Evolutionary conservation across 2,113 vertebrate species (phyloP).

Genomic region (Sinocyclocheilus grahami): DNA sequence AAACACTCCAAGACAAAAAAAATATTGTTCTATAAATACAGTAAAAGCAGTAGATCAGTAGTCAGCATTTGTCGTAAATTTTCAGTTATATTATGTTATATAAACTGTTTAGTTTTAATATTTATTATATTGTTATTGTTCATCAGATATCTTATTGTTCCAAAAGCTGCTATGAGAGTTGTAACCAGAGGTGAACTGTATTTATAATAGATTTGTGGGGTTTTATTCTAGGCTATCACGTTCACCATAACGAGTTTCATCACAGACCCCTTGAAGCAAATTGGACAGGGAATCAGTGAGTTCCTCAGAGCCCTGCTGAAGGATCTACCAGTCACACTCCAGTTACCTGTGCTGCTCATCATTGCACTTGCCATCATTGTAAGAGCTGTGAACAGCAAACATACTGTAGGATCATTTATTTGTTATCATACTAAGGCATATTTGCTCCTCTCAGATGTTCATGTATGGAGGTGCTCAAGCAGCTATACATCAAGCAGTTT

Average conservation of each 20-base stretch:
- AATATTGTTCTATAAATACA: too few relatives aligned
- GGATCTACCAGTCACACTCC: constrained; percentile 86
- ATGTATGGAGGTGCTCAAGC: constrained; percentile 67
- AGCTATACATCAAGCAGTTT: constrained; percentile 68
- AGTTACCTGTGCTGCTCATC: constrained; percentile 83
- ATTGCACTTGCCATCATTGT: constrained; percentile 79
- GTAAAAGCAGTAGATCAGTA: too few relatives aligned
- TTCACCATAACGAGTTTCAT: constrained; percentile 88
- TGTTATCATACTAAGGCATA: neutral
- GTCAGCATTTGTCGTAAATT: too few relatives aligned
- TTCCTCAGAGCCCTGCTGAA: constrained; percentile 88
- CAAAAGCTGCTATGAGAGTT: neutral
- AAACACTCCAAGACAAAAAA: too few relatives aligned
- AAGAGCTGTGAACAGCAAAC: constrained; percentile 11
- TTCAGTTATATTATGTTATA: too few relatives aligned
- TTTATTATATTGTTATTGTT: too few relatives aligned
- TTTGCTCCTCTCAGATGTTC: constrained; percentile 60
- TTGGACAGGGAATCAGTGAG: constrained; percentile 84
- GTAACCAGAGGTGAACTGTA: neutral
- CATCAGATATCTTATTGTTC: too few relatives aligned
- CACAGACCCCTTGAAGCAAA: constrained; percentile 91
- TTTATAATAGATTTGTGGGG: neutral
- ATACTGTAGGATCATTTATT: neutral
- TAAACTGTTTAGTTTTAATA: too few relatives aligned
- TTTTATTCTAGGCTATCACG: constrained; percentile 76